Conservation (phyloP, 2,113 vertebrate genomes). For the Paratilapia polleni region DNA sequence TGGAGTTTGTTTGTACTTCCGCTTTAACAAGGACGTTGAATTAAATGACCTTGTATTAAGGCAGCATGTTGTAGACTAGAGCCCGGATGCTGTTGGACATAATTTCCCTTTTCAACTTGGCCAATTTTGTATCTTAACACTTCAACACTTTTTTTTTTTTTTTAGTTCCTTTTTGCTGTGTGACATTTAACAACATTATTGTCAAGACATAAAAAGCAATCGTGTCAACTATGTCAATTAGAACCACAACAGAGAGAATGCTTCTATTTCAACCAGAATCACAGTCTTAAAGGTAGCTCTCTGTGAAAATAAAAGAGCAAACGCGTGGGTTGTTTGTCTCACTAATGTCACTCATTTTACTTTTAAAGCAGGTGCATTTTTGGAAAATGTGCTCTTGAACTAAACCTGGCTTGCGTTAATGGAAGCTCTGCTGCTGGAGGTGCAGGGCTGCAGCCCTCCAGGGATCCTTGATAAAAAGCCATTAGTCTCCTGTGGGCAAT, state of each 20-base stretch:
- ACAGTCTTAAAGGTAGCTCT: constrained; percentile 46
- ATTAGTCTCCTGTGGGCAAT: constrained; percentile 74
- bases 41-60: constrained; percentile 45
- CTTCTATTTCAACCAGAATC: constrained; percentile 18
- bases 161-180: background rate
- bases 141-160: background rate
- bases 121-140: background rate
- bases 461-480: constrained; percentile 74
- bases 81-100: constrained; percentile 11
- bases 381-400: constrained; percentile 69
- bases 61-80: background rate
- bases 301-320: constrained; percentile 40
- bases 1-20: constrained; percentile 56
- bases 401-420: constrained; percentile 62
- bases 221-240: constrained; percentile 42
- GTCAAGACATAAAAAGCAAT: constrained; percentile 13
- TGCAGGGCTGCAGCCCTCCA: constrained; percentile 53
- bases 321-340: constrained; percentile 63
- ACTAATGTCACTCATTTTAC: constrained; percentile 72
- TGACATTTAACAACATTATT: constrained; percentile 36
- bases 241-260: constrained; percentile 3
- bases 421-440: constrained; percentile 58
- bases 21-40: constrained; percentile 52
- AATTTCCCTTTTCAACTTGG: background rate
- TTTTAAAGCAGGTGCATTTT: constrained; percentile 74